Base-by-base conservation (phyloP, 2,113 vertebrate species). In the Phrynocephalus versicolor region DNA sequence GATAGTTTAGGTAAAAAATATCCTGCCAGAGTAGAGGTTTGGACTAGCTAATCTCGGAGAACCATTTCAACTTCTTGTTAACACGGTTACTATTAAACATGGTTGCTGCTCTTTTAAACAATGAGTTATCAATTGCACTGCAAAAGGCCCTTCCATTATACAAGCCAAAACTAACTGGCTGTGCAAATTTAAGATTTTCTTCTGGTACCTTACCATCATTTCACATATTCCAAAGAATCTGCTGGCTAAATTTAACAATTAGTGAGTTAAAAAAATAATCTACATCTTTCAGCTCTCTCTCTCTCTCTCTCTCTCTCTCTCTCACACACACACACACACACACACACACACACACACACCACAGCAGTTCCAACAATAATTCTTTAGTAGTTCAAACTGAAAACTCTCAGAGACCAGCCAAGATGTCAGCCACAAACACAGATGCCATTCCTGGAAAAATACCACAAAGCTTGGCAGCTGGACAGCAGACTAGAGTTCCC, bases 391-490 rank as follows among this genome's bases (percentile, higher is more conserved):
- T 80, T 81, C 62, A 84, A 84, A 84, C 71, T 75, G 76, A 81
- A 88, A 76, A 37, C 37, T 71, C 72, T 81, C 67, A 77, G 83
- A 85, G 57, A 76, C 78, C 33, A 81, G 82, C 83, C 78, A 85
- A 88, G 64, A 75, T 85, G 87, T 81, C 82, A 88, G 76, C 86
- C 81, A n/a, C 86, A 77, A 84, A 88, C 78, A 77, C 71, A 76
- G 78, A 88, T 81, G 87, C 87, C 87, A 85, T 84, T 88, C 82
- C 87, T 88, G 78, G 87, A 88, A 85, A 88, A 88, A 88, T 84
- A 88, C 77, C 78, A 81, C 82, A 76, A 84, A 80, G 62, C 62
- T 72, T 85, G 87, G 87, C 83, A 77, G 72, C 83, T 60, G 62
- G 67, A 41, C 87, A 85, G 73, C 82, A 85, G 82, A 84, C 82